Percentiles rank a stretch among this genome's conserved stretches.
Conservation (phyloP, 2,797 vertebrate genomes). For the Pangasius djambal region DNA sequence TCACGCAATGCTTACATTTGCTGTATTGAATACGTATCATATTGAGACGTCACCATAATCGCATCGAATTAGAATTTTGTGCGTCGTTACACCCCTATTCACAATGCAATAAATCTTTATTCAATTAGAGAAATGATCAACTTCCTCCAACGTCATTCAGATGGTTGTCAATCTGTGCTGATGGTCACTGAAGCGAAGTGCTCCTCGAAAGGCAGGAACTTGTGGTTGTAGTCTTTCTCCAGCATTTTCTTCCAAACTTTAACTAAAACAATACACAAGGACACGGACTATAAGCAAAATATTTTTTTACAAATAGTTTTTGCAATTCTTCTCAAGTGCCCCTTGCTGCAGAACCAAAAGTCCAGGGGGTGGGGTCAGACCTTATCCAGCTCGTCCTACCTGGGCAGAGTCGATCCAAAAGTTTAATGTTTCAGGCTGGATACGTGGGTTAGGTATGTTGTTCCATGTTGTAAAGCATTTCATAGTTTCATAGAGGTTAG, state of each 20-base stretch:
- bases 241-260: slow-evolving; percentile 78
- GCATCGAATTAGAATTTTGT: background rate
- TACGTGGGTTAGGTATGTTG: background rate
- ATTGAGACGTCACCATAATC: background rate
- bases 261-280: slow-evolving; percentile 61
- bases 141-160: slow-evolving; percentile 45
- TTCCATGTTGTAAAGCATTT: background rate
- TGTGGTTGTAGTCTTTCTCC: slow-evolving; percentile 71
- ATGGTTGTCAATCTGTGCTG: slow-evolving; percentile 33
- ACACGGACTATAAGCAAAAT: background rate
- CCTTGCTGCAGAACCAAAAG: background rate
- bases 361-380: background rate
- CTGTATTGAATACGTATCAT: background rate
- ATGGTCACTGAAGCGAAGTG: slow-evolving; percentile 58
- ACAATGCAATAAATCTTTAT: background rate
- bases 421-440: background rate
- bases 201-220: slow-evolving; percentile 71
- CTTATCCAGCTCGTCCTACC: background rate
- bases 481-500: background rate
- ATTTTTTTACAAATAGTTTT: background rate
- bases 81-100: background rate
- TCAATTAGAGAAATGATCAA: slow-evolving; percentile 24
- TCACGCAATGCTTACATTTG: background rate
- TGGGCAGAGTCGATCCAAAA: background rate
- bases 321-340: no score